Conservation (phyloP, 2,797 vertebrate species). For the Rhabdomys pumilio region DNA sequence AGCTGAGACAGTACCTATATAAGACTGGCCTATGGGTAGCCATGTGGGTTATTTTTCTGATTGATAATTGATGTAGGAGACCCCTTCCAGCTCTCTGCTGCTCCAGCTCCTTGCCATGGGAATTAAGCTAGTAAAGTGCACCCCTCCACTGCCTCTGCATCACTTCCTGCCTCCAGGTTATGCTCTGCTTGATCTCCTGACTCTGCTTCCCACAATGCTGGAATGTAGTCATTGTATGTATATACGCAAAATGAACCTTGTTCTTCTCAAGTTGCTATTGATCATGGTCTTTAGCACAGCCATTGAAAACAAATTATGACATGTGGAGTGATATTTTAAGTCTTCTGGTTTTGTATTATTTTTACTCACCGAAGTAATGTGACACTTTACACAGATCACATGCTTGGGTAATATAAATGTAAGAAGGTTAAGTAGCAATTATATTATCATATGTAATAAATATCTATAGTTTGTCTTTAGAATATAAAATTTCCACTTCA, state of each 20-base stretch:
- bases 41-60: not conserved
- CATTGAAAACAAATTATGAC: not conserved
- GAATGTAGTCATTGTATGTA: not conserved
- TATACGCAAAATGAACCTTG: not conserved
- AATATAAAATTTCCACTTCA: constrained; percentile 9
- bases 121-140: not conserved
- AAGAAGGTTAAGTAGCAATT: not conserved
- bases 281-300: not conserved
- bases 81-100: too few species aligned
- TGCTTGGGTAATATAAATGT: not conserved
- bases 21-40: not conserved
- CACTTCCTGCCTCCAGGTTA: too few species aligned
- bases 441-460: not conserved
- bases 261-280: not conserved
- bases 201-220: not conserved
- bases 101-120: too few species aligned
- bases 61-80: not conserved
- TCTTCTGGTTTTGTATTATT: not conserved
- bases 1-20: not conserved
- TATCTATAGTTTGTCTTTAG: constrained; percentile 42
- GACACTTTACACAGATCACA: not conserved
- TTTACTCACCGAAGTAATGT: not conserved
- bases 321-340: not conserved
- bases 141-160: not conserved
- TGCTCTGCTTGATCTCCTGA: too few species aligned